Conservation (phyloP, 2,797 vertebrate species). For the Coilia nasus region DNA sequence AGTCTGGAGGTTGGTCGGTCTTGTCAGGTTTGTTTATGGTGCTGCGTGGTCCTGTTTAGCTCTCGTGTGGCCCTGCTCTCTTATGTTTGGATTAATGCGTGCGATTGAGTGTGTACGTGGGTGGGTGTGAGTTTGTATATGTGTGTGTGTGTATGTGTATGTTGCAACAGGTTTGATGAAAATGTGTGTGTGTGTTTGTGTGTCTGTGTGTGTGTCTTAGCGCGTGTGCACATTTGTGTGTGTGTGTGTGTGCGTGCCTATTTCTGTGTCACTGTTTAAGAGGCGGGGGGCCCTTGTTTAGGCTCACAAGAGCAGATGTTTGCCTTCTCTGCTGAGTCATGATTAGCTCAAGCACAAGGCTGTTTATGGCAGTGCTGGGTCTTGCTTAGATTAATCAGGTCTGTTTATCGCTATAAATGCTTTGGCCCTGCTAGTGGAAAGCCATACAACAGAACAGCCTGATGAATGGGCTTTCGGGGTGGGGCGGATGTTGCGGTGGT, state of each 20-base stretch:
- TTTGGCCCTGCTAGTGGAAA: background rate
- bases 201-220: too few species aligned
- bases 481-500: too few species aligned
- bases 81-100: background rate
- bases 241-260: background rate
- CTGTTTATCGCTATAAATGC: background rate
- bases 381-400: background rate
- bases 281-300: background rate
- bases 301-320: conserved; percentile 5
- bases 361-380: conserved; percentile 14
- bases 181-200: too few species aligned
- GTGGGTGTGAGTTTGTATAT: background rate
- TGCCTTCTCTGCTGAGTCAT: conserved; percentile 10
- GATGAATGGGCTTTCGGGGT: background rate
- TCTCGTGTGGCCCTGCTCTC: background rate
- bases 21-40: conserved; percentile 4
- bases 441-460: background rate
- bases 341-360: background rate
- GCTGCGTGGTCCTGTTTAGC: background rate
- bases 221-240: background rate
- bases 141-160: too few species aligned
- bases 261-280: background rate
- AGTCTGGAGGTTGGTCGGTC: background rate
- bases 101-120: background rate
- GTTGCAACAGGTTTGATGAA: too few species aligned